A percentile compares a stretch with the other conserved stretches of the same genome.
Evolutionary conservation across 2,113 vertebrate genomes (phyloP).

Genomic region (Erythrolamprus reginae): DNA sequence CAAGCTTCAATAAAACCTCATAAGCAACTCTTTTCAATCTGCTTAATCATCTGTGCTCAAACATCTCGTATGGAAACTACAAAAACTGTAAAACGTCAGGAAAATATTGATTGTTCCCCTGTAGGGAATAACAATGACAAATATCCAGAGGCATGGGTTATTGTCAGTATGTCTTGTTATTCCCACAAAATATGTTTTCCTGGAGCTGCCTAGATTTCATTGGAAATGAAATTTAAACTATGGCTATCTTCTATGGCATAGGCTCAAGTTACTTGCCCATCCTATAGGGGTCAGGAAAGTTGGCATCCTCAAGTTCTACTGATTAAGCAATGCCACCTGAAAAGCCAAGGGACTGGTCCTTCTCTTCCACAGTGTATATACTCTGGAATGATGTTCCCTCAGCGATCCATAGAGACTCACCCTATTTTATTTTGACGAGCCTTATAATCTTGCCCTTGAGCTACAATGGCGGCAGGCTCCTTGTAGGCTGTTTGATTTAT

Average conservation of each 20-base stretch:
- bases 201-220: not conserved
- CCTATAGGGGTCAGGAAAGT: not conserved
- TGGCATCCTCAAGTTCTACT: not conserved
- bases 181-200: not conserved
- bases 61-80: slow-evolving; percentile 9
- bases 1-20: not conserved
- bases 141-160: no score
- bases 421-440: not conserved
- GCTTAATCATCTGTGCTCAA: not conserved
- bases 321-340: not conserved
- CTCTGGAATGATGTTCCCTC: not conserved
- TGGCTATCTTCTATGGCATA: not conserved
- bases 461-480: not conserved
- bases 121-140: slow-evolving; percentile 7
- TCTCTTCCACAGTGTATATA: not conserved
- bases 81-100: slow-evolving; percentile 18
- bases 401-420: not conserved
- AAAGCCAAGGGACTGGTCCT: not conserved
- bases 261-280: not conserved
- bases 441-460: not conserved
- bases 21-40: slow-evolving; percentile 4
- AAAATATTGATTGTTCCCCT: not conserved
- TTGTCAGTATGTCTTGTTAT: not conserved
- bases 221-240: not conserved
- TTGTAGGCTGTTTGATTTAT: not conserved